Percentiles rank a stretch among this genome's conserved stretches.
Evolutionary conservation across 1,140 invertebrate genomes (phyloP).

Genomic region (Euura lappo): DNA sequence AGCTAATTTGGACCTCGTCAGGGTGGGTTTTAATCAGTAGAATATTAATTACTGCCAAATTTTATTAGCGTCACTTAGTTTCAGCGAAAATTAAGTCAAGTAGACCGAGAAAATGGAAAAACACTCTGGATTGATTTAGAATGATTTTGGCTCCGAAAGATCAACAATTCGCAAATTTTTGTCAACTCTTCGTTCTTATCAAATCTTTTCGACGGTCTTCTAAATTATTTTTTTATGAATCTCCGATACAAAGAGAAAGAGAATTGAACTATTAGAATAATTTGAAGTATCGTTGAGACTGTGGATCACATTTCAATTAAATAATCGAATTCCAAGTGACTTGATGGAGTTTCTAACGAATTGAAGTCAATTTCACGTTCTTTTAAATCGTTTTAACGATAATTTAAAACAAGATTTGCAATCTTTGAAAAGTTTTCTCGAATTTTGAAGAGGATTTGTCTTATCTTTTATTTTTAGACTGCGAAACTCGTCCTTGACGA

Average conservation of each 20-base stretch:
- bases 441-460: neutral
- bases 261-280: too few relatives aligned
- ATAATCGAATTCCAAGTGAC: neutral
- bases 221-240: conserved; percentile 17
- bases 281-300: too few relatives aligned
- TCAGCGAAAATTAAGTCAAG: neutral
- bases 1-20: conserved; percentile 80
- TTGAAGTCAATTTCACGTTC: too few relatives aligned
- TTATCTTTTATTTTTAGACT: conserved; percentile 62
- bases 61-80: conserved; percentile 18
- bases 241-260: too few relatives aligned
- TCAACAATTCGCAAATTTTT: too few relatives aligned
- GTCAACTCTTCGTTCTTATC: too few relatives aligned
- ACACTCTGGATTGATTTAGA: conserved; percentile 20
- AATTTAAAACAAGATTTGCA: neutral
- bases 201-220: neutral
- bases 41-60: conserved; percentile 14
- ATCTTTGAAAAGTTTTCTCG: too few relatives aligned
- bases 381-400: too few relatives aligned
- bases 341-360: too few relatives aligned
- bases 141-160: neutral
- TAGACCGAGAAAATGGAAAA: neutral
- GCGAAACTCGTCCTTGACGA: conserved; percentile 86
- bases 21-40: conserved; percentile 63
- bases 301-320: neutral